Evolutionary conservation across 92 coral and sea anemone genomes (phyloP), one percentile per base, ranked within the genome.

Genomic region (Montipora capitata): DNA sequence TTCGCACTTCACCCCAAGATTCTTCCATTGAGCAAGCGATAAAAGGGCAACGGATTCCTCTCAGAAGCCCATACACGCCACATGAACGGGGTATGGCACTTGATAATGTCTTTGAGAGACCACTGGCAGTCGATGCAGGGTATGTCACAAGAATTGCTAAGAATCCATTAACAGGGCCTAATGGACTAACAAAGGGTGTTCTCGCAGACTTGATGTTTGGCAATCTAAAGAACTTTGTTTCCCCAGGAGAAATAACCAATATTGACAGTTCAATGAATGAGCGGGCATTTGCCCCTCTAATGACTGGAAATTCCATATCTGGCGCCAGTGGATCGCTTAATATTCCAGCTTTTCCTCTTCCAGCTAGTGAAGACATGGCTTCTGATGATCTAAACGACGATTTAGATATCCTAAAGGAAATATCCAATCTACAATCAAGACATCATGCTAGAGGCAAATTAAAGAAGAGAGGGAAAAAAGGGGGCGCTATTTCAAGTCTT

Each of bases 141-240:
- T 90, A 86, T 80, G 39, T 65, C 15, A 85, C 67, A 7, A 87
- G 85, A 11, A 76, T 91, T 18, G 92, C 90, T 43, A 80, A 84
- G 63, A 93, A 95, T 74, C 96, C 98, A 44, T 88, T 95, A 12
- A 94, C 90, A 13, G 98, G 96, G 39, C 95, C 98, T 15, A 81
- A 88, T 61, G 98, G 98, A 4, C 81, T 95, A 77, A 94, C 98
- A 64, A 95, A 91, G 64, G 93, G 62, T 14, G 79, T 95, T 27
- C 90, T 95, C 10, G 68, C 91, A 5, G 95, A 89, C 61, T 27
- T 95, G 68, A 95, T 95, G 98, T 95, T 91, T 93, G 98, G 98
- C 5, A 93, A 69, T 71, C 91, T 95, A 3, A 93, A 89, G 56
- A 94, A 91, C 48, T 80, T 91, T 43, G 96, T 87, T 35, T 54